phyloP scores from a whole-genome alignment of 2,797 vertebrate species.

The Falco rusticolus region DNA sequence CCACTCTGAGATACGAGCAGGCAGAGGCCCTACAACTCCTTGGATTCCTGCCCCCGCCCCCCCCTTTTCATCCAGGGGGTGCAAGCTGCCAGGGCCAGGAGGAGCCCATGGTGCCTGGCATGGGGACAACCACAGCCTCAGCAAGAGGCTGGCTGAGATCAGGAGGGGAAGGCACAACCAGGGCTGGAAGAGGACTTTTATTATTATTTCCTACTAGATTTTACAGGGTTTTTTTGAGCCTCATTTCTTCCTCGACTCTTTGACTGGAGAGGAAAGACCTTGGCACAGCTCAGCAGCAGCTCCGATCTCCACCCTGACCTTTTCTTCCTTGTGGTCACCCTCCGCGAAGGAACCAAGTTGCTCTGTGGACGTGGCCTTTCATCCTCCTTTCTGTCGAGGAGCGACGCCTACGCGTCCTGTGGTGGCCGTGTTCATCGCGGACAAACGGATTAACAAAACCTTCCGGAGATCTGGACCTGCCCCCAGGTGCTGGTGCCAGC shows the following conservation, averaged over 20 bases:
- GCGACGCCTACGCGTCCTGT: accelerated
- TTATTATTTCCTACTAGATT: neutral
- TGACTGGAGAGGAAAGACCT: neutral
- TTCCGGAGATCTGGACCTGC: neutral
- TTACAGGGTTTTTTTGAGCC: neutral
- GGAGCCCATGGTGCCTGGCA: neutral
- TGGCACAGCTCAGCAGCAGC: neutral
- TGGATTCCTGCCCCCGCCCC: neutral
- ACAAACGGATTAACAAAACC: neutral
- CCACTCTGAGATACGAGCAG: neutral
- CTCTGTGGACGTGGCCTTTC: neutral
- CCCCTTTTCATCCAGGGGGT: neutral
- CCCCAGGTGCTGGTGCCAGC: neutral
- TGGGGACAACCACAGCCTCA: neutral
- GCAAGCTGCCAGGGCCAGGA: neutral
- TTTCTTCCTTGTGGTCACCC: neutral
- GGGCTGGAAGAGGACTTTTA: neutral
- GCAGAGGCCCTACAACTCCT: neutral
- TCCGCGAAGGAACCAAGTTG: accelerated
- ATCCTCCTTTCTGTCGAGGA: neutral
- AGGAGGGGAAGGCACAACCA: neutral
- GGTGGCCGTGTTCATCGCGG: neutral
- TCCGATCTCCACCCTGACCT: neutral
- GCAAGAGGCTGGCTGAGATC: neutral
- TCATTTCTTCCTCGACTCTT: neutral